Evolutionary conservation across 2,888 invertebrate species (phyloP), one percentile per base, ranked within the genome.

Genomic region (Axea sp.): DNA sequence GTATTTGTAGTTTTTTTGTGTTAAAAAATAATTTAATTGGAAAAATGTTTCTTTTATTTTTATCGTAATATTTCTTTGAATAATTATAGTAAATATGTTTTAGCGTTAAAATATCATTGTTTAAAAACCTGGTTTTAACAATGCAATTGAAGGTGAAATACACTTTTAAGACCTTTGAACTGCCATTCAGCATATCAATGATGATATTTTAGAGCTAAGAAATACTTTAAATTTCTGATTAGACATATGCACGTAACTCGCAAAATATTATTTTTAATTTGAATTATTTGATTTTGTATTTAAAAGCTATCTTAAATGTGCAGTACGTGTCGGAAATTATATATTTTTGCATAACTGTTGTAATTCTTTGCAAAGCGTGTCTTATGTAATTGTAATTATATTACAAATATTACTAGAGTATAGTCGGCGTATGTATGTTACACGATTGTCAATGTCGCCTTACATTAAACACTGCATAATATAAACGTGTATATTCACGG

Each of bases 271-370:
- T n/a, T n/a, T n/a, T n/a, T n/a, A n/a, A n/a, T n/a, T n/a, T n/a
- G n/a, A 19, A 3, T 41, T 9, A 9, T 28, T 28, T 28, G 8
- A 9, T 26, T 26, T 33, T 45, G 9, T 45, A 7, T 6, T 19
- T 1, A 35, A 45, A 60, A 47, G 14, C 30, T 1, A 31, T 33
- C 11, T 9, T 30, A 19, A 19, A 22, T 64, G 28, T 69, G 39
- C 41, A 24, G n/a, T 57, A 33, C 28, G 59, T 68, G 41, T 68
- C 33, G 35, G 59, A 60, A 43, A 59, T 28, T 30, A 8, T 43
- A 84, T 87, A 88, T 88, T 88, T 89, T 89, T 90, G 88, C 89
- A 88, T 90, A 81, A 89, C 86, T 85, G 89, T 90, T 89, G 89
- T 89, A 87, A 88, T 89, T 87, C 78, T 83, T 82, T 83, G 81